Base-by-base conservation (phyloP, 2,888 invertebrate genomes). In the Synergus laeviventris region DNA sequence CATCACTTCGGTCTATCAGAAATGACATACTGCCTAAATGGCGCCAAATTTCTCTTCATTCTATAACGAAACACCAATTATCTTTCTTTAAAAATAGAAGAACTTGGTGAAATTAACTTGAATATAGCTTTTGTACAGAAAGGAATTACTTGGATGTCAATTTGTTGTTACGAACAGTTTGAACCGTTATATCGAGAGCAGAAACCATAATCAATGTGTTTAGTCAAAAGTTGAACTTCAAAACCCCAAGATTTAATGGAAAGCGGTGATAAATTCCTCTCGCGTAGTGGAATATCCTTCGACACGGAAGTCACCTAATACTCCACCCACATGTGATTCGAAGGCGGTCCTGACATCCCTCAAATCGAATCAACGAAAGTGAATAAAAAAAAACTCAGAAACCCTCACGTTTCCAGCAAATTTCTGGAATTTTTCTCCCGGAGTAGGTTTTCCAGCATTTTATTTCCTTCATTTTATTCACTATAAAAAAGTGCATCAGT, bases 201-300 rank as follows among this genome's bases (percentile, higher is more conserved):
- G 66, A 31, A 70, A 31, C 49, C 31, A 24, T 31, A 45, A 70
- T 31, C 31, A 45, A 70, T 49, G 31, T 70, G 4, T 70, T 45
- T 14, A 66, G 45, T 45, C 31, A 70, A n/a, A 42, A 9, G 31
- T 49, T 70, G n/a, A 70, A 70, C 45, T 3, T 66, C 16, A 45
- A 45, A 66, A 45, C 31, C 8, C n/a, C 11, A 70, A 49, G 45
- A 70, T 49, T 70, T 70, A 31, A 70, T 70, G 49, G 49, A 70
- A 70, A 70, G n/a, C 70, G 49, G 45, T 70, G 49, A 70, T 70
- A 70, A 70, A 70, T 70, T 70, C 70, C 12, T 70, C 24, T 70
- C 70, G 70, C 70, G 70, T 70, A 42, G 49, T 24, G 31, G 16
- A 70, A 70, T 70, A 70, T 49, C 31, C 49, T 31, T 49, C n/a